Evolutionary conservation across 2,797 vertebrate genomes (phyloP), one percentile per base, ranked within the genome.

Genomic region (Cynopterus sphinx): DNA sequence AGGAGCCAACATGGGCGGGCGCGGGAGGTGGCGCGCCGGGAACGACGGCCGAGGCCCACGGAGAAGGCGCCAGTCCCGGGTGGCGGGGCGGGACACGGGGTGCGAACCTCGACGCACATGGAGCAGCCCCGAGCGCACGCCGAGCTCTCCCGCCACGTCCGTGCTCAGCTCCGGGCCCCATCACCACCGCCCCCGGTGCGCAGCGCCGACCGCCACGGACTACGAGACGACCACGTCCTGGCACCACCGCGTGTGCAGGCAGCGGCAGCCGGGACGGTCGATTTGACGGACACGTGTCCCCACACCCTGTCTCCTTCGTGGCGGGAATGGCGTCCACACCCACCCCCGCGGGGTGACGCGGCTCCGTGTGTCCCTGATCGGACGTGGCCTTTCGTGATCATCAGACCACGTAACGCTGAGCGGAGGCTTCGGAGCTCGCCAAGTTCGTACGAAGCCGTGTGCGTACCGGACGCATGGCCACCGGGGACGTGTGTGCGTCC

Each of bases 131-230:
- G 49, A 16, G 15, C 7, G 49, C 15, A 13, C 49, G 13, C 49
- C 15, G 15, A 16, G 49, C 3, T 53, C 28, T 31, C 55, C 19
- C 3, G 13, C 17, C 31, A 5, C 36, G 8, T 24, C 31, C 6
- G 6, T n/a, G 15, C 36, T 55, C 33, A 41, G 7, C 15, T 87
- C 36, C 15, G 19, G 31, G 49, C 11, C 16, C 3, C n/a, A 28
- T 6, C 46, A 2, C 53, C 21, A 41, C 6, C 41, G n/a, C n/a
- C n/a, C 9, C 22, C 43, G 21, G n/a, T 0, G 0, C 9, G 39
- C 13, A 36, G 11, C 16, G 6, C 10, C 11, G 26, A 43, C 6
- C 33, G 51, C 33, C 39, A 88, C 36, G 17, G 51, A 63, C 13
- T 61, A 68, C 46, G 11, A 0, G 41, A 53, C 31, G 68, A 93